phyloP scores from a whole-genome alignment of 2,888 invertebrate genomes.

The Agrenia bidenticulata region DNA sequence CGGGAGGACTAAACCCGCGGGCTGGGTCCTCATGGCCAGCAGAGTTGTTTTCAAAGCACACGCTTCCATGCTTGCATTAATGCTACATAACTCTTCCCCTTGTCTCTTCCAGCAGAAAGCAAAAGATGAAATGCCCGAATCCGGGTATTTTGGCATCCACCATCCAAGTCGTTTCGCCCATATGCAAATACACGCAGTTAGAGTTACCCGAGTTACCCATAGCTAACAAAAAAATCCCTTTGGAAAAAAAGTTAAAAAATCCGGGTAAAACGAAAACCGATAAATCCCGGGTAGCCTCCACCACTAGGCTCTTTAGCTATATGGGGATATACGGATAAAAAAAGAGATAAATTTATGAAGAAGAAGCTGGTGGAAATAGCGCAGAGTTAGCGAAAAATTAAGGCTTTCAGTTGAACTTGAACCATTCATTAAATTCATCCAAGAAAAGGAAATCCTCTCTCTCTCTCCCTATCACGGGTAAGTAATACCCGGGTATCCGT shows the following conservation, averaged over 20 bases:
- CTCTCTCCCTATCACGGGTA: too few relatives aligned
- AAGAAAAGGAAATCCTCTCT: neutral
- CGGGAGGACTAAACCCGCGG: too few relatives aligned
- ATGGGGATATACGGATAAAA: too few relatives aligned
- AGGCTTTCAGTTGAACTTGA: slow-evolving; percentile 31
- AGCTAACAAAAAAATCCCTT: too few relatives aligned
- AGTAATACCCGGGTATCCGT: neutral
- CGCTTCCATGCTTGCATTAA: slow-evolving; percentile 5
- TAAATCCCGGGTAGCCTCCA: neutral
- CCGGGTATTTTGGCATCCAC: slow-evolving; percentile 17
- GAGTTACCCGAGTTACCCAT: neutral
- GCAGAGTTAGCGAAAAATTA: slow-evolving; percentile 33
- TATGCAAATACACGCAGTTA: neutral
- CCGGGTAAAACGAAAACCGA: slow-evolving; percentile 3
- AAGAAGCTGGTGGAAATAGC: slow-evolving; percentile 13
- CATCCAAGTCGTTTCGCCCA: slow-evolving; percentile 7
- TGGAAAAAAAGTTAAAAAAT: slow-evolving; percentile 4
- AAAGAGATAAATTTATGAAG: slow-evolving; percentile 18
- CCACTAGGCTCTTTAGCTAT: too few relatives aligned
- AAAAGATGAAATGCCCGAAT: slow-evolving; percentile 13
- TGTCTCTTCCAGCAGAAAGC: slow-evolving; percentile 1
- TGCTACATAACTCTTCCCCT: slow-evolving; percentile 10
- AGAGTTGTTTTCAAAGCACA: neutral
- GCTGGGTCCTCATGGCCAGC: too few relatives aligned
- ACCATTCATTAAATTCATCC: slow-evolving; percentile 32